These are phyloP conservation scores for Apomyelois bistriatella DNA, from an alignment of 2,888 invertebrate species.

Conservation along the genomic window DNA sequence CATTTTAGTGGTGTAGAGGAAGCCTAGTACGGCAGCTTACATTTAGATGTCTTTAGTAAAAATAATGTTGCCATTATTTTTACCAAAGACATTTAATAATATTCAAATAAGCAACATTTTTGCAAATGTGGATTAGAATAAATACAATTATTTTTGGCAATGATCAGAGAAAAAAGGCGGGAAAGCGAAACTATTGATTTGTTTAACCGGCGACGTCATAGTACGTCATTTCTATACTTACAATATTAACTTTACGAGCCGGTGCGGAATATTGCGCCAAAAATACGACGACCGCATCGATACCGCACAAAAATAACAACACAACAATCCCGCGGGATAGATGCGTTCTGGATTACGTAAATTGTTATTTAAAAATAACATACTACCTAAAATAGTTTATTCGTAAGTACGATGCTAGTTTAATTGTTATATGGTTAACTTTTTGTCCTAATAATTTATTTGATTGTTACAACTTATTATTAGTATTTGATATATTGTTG, in stretches of 20 bases:
- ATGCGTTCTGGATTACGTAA: conserved; percentile 38
- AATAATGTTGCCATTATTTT: neutral
- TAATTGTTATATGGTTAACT: conserved; percentile 17
- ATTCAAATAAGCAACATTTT: neutral
- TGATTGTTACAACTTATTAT: conserved; percentile 12
- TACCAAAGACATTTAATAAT: neutral
- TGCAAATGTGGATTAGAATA: neutral
- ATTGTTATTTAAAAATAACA: conserved; percentile 26
- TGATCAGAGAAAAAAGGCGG: conserved; percentile 13
- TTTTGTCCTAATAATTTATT: conserved; percentile 15
- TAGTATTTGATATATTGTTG: conserved; percentile 15
- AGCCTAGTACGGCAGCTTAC: neutral
- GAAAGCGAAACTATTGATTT: conserved; percentile 16
- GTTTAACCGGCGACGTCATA: conserved; percentile 18
- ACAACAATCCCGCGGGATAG: conserved; percentile 23
- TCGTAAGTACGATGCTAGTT: conserved; percentile 25
- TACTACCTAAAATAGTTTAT: conserved; percentile 19
- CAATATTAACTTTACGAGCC: conserved; percentile 30
- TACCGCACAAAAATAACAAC: conserved; percentile 38
- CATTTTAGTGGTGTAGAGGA: neutral
- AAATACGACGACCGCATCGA: conserved; percentile 42
- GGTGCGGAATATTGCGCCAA: conserved; percentile 37
- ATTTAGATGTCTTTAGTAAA: neutral
- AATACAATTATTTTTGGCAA: neutral
- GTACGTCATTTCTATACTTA: conserved; percentile 29